Percentiles rank a stretch among this genome's conserved stretches.
Evolutionary conservation across 2,113 vertebrate species (phyloP).

Genomic region (Deroptyus accipitrinus): DNA sequence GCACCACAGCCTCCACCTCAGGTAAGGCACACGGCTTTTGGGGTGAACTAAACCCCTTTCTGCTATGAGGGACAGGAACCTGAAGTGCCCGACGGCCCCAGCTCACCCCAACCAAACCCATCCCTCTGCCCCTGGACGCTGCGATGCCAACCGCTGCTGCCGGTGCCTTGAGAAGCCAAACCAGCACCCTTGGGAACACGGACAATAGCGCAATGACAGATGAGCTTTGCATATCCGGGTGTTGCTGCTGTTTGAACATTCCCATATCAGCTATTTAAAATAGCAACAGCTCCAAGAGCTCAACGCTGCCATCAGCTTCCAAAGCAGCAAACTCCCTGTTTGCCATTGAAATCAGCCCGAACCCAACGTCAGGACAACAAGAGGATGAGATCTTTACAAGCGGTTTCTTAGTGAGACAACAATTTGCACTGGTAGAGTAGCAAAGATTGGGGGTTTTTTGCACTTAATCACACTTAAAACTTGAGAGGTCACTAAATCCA

Average conservation of each 20-base stretch:
- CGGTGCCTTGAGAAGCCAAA: neutral
- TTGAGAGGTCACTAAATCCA: neutral
- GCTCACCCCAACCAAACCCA: neutral
- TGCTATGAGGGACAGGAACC: neutral
- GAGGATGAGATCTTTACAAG: fast-evolving
- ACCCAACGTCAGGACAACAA: fast-evolving
- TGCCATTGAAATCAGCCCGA: fast-evolving
- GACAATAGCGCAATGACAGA: slow-evolving; percentile 19
- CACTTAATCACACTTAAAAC: fast-evolving
- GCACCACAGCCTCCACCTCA: fast-evolving
- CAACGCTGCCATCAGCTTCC: fast-evolving
- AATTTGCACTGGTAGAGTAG: neutral
- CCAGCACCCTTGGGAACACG: neutral
- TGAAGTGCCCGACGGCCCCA: fast-evolving
- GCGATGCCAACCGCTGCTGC: neutral
- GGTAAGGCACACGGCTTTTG: fast-evolving
- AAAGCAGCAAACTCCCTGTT: fast-evolving
- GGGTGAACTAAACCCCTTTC: neutral
- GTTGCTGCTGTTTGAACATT: neutral
- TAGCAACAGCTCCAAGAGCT: neutral
- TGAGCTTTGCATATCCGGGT: slow-evolving; percentile 36
- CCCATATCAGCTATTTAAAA: neutral
- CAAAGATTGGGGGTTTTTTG: fast-evolving
- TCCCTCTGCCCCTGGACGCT: neutral
- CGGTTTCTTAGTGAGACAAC: neutral